These are phyloP conservation scores for Leptinotarsa texana DNA, from an alignment of 1,140 invertebrate genomes.

Conservation along the genomic window DNA sequence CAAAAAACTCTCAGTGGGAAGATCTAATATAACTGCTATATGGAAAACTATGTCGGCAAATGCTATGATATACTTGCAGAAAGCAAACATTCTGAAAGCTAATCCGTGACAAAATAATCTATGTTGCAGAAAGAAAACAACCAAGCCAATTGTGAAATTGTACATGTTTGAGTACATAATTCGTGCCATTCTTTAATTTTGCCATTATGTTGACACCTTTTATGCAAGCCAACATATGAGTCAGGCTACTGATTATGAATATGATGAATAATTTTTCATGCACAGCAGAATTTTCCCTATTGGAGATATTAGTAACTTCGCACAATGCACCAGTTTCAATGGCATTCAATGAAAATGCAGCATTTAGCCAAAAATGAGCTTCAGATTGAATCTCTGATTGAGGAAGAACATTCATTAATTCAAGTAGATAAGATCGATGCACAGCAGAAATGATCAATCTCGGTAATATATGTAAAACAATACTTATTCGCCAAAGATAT, in stretches of 20 bases:
- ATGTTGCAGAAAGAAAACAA: slow-evolving; percentile 87
- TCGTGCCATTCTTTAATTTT: slow-evolving; percentile 49
- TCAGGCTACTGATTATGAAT: slow-evolving; percentile 86
- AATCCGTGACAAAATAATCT: slow-evolving; percentile 83
- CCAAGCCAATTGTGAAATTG: slow-evolving; percentile 74
- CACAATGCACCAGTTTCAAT: slow-evolving; percentile 81
- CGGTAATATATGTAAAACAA: slow-evolving; percentile 87
- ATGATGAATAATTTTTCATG: slow-evolving; percentile 92
- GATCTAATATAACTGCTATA: slow-evolving; percentile 82
- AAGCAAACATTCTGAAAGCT: slow-evolving; percentile 91
- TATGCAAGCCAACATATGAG: slow-evolving; percentile 78
- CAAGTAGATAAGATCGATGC: slow-evolving; percentile 80
- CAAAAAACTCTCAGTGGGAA: slow-evolving; percentile 78
- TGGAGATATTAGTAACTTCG: slow-evolving; percentile 90
- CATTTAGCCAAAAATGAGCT: slow-evolving; percentile 67
- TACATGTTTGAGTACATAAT: slow-evolving; percentile 54
- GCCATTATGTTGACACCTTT: slow-evolving; percentile 55
- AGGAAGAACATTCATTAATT: slow-evolving; percentile 61
- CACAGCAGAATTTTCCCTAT: slow-evolving; percentile 89
- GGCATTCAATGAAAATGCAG: slow-evolving; percentile 84
- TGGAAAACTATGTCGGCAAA: slow-evolving; percentile 91
- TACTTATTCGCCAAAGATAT: slow-evolving; percentile 89
- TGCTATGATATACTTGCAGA: slow-evolving; percentile 89
- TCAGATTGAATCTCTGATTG: slow-evolving; percentile 51
- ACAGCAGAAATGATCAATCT: slow-evolving; percentile 82